These are phyloP conservation scores for Pseudocheirus occidentalis DNA, from an alignment of 2,797 vertebrate genomes.

Conservation along the genomic window DNA sequence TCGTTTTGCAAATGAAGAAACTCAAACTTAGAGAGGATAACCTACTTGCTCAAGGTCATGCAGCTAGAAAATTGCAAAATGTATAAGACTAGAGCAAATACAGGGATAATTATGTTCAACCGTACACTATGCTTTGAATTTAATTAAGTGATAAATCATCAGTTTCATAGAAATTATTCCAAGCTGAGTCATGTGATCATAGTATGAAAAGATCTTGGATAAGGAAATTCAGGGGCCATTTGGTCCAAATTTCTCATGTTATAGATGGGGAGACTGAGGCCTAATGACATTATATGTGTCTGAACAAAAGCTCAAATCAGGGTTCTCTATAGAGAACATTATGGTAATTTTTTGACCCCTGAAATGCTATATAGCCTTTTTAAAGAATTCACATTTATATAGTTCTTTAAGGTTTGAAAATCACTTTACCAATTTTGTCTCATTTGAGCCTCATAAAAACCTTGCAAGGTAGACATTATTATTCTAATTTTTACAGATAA, in stretches of 20 bases:
- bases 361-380: neutral
- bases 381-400: neutral
- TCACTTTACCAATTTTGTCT: neutral
- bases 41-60: neutral
- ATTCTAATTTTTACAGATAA: neutral
- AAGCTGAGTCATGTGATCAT: neutral
- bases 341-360: neutral
- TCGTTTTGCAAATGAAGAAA: neutral
- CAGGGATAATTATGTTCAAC: neutral
- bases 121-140: neutral
- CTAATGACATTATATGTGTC: neutral
- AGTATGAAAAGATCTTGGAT: neutral
- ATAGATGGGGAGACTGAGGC: neutral
- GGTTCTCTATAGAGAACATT: neutral
- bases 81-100: neutral
- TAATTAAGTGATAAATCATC: neutral
- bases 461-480: neutral
- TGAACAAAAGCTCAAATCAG: neutral
- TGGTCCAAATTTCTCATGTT: neutral
- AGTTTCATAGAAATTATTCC: neutral
- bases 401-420: neutral
- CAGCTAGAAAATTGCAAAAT: neutral
- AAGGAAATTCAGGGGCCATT: neutral
- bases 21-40: neutral
- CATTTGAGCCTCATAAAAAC: neutral